phyloP scores from a whole-genome alignment of 2,113 vertebrate species.

The Apaloderma vittatum region DNA sequence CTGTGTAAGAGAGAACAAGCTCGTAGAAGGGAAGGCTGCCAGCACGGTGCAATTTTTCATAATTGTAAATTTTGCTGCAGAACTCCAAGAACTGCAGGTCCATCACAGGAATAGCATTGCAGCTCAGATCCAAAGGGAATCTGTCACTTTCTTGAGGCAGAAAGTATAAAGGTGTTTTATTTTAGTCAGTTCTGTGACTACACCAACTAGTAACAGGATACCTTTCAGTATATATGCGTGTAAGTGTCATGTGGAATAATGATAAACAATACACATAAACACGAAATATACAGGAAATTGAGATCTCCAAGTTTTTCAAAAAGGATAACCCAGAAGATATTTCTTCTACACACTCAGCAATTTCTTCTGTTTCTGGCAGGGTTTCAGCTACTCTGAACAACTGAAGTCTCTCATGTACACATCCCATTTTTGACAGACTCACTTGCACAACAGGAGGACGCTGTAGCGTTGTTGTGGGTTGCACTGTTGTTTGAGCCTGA shows the following conservation, averaged over 20 bases:
- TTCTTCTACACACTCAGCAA: background rate
- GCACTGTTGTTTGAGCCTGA: conserved; percentile 87
- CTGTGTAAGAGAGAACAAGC: background rate
- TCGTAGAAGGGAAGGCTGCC: background rate
- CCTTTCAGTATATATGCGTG: background rate
- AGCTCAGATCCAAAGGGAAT: background rate
- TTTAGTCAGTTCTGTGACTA: background rate
- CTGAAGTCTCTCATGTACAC: background rate
- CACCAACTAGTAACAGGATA: background rate
- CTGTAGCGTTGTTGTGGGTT: conserved; percentile 88
- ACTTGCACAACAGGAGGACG: conserved; percentile 92
- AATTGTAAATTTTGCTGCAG: background rate
- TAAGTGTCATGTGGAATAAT: background rate
- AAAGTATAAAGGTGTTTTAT: background rate
- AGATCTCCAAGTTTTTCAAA: background rate
- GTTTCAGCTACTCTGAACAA: background rate
- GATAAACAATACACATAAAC: background rate
- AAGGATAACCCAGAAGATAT: background rate
- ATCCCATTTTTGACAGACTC: background rate
- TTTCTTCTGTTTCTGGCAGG: background rate
- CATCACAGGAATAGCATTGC: background rate
- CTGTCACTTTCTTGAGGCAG: background rate
- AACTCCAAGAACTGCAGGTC: background rate
- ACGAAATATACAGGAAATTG: background rate
- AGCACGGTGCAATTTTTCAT: background rate